A percentile compares a stretch with the other conserved stretches of the same genome.
These are phyloP conservation scores for Enteromius afrohamiltoni DNA, from an alignment of 2,797 vertebrate genomes.

Conservation along the genomic window DNA sequence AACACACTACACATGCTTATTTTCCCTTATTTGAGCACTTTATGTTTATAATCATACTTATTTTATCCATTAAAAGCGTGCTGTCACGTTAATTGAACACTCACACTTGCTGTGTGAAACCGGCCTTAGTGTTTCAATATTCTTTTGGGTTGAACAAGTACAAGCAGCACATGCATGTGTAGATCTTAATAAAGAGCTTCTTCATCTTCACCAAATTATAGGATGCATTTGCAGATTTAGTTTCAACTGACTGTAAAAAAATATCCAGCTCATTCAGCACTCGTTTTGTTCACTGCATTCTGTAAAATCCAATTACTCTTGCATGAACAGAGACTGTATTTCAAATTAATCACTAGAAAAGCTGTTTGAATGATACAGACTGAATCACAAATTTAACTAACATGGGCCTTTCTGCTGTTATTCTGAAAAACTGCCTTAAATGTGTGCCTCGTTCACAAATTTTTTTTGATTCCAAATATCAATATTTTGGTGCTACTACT, in stretches of 20 bases:
- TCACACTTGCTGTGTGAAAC: background rate
- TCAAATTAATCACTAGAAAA: background rate
- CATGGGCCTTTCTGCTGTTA: background rate
- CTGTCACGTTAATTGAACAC: background rate
- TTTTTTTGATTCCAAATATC: background rate
- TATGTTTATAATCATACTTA: background rate
- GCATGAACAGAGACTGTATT: background rate
- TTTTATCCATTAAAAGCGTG: background rate
- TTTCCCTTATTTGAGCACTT: background rate
- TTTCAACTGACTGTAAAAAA: conserved; percentile 17
- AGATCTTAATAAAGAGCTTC: conserved; percentile 21
- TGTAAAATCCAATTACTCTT: background rate
- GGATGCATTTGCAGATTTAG: conserved; percentile 10
- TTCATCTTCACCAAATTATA: conserved; percentile 8
- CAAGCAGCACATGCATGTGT: background rate
- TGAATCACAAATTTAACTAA: background rate
- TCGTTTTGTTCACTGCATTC: background rate
- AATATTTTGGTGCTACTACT: background rate
- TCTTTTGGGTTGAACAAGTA: background rate
- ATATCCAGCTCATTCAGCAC: conserved; percentile 6
- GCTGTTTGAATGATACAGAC: background rate
- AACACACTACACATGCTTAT: background rate
- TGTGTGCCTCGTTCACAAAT: background rate
- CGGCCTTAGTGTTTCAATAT: background rate
- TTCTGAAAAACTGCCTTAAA: background rate